These are phyloP conservation scores for Puma concolor DNA, from an alignment of 2,113 vertebrate genomes.

Conservation along the genomic window DNA sequence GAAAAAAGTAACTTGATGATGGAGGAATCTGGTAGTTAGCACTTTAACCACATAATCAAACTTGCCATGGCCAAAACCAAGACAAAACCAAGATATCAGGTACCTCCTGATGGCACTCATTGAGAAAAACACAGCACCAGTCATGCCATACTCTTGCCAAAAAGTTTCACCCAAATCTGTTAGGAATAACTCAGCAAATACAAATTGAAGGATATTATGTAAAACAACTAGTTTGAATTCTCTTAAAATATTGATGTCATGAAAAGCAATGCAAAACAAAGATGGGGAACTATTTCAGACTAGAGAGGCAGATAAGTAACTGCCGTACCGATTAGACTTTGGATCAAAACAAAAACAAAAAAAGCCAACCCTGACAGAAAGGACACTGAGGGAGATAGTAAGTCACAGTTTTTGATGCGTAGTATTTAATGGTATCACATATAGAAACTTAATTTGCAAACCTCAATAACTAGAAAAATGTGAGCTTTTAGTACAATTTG, in stretches of 20 bases:
- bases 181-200: not conserved
- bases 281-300: not conserved
- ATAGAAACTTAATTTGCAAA: not conserved
- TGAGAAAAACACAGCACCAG: not conserved
- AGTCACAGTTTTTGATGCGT: not conserved
- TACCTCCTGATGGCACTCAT: not conserved
- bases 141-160: not conserved
- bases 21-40: not conserved
- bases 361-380: not conserved
- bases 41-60: not conserved
- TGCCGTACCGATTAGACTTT: not conserved
- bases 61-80: not conserved
- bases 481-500: not conserved
- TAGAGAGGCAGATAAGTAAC: not conserved
- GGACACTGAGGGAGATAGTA: not conserved
- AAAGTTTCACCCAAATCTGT: not conserved
- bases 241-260: conserved; percentile 1
- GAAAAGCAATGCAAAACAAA: not conserved
- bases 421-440: not conserved
- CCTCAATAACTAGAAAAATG: not conserved
- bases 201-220: not conserved
- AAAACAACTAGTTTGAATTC: not conserved
- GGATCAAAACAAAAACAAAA: not conserved
- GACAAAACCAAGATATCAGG: not conserved
- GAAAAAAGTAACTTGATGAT: not conserved